Evolutionary conservation across 1,140 invertebrate species (phyloP), one percentile per base, ranked within the genome.

Genomic region (Drosophila orosa): DNA sequence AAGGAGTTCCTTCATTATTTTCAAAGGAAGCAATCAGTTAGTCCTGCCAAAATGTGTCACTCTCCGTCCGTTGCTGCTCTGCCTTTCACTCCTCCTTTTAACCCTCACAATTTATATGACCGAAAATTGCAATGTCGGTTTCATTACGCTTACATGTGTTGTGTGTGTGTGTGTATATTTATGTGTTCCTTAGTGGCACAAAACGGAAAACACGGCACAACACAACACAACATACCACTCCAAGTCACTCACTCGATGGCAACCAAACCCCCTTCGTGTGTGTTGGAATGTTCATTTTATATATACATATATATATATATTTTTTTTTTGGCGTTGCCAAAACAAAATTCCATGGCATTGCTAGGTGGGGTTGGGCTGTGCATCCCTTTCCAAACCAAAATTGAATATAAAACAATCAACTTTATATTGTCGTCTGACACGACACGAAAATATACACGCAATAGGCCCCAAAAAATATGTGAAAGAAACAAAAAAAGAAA

Each of bases 341-440:
- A 85, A 85, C 82, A 85, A 85, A 78, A 69, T 86, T 80, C 72
- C 74, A 60, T 69, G 63, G 63, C 74, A 69, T 69, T 77, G 72
- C 73, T 76, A 71, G 33, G 44, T 15, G 5, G 19, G 40, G 19
- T 19, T 12, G 22, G 22, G 44, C n/a, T n/a, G 27, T 22, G 52
- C n/a, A 45, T 27, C 47, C 63, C 44, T 57, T 55, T 24, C 60
- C 63, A 54, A 66, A 45, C 74, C 27, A 83, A 83, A 80, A 87
- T 80, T 80, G 84, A 89, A 87, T 79, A 73, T 73, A 76, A 83
- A 89, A 83, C 72, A 87, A 87, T 87, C 84, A 74, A 80, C 75
- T 45, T 67, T 73, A 82, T 87, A 87, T 89, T 87, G 83, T 83
- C 84, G 79, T 87, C 84, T 89, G 79, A 67, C 83, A 87, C 79